Evolutionary conservation across 2,888 invertebrate genomes (phyloP).

Genomic region (Euphydryas editha): DNA sequence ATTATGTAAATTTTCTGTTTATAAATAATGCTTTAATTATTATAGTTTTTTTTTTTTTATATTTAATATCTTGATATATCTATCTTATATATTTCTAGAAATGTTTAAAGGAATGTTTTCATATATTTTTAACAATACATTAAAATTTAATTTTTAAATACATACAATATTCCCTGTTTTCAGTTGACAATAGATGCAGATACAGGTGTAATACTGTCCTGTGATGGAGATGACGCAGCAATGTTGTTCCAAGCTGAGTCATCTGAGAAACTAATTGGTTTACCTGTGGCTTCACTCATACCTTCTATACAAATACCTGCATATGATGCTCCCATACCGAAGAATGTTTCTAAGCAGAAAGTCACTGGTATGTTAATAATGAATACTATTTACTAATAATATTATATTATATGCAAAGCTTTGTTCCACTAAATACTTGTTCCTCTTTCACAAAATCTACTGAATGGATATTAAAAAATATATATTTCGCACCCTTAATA

Average conservation of each 20-base stretch:
- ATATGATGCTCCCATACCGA: constrained; percentile 63
- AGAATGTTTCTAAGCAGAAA: constrained; percentile 83
- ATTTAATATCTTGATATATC: too few species aligned
- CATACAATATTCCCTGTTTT: constrained; percentile 23
- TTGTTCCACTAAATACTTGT: too few species aligned
- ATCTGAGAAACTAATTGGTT: constrained; percentile 74
- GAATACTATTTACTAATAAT: neutral
- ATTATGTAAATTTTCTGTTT: too few species aligned
- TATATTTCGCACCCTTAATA: too few species aligned
- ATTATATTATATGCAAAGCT: neutral
- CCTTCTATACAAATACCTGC: constrained; percentile 79
- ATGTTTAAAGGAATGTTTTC: too few species aligned
- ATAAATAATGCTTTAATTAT: too few species aligned
- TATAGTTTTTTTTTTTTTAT: too few species aligned
- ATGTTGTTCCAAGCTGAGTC: constrained; percentile 82
- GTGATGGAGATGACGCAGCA: constrained; percentile 72
- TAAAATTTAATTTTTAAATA: too few species aligned
- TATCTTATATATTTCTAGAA: too few species aligned
- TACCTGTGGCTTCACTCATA: constrained; percentile 76
- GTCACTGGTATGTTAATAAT: constrained; percentile 77
- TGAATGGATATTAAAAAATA: too few species aligned
- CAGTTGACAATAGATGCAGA: constrained; percentile 76
- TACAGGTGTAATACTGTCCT: constrained; percentile 54
- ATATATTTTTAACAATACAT: neutral
- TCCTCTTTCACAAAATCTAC: too few species aligned